Evolutionary conservation across 2,888 invertebrate species (phyloP).

Genomic region (Cacoxenus indagator): DNA sequence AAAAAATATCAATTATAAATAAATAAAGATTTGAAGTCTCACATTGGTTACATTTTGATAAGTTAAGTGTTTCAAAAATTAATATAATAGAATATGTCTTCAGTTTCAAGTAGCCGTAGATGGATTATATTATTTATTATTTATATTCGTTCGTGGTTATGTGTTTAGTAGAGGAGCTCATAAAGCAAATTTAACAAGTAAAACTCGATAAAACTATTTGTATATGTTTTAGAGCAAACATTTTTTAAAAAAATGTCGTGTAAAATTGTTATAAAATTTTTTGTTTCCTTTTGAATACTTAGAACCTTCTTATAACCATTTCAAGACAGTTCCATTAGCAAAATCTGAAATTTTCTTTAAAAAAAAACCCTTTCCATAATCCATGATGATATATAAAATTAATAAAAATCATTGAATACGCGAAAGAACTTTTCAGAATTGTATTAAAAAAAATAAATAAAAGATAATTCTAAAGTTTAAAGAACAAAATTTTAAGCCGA

Average conservation of each 20-base stretch:
- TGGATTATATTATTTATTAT: not conserved
- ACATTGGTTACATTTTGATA: not conserved
- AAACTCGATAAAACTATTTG: too few relatives aligned
- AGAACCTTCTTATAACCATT: too few relatives aligned
- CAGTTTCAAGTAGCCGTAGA: not conserved
- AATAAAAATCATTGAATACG: not conserved
- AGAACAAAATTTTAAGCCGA: slow-evolving; percentile 3
- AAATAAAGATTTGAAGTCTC: slow-evolving; percentile 28
- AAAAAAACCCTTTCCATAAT: too few relatives aligned
- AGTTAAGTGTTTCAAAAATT: not conserved
- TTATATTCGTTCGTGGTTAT: not conserved
- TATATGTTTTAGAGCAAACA: too few relatives aligned
- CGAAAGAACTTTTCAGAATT: slow-evolving; percentile 2
- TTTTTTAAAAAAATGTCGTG: too few relatives aligned
- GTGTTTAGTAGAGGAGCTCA: not conserved
- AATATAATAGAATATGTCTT: not conserved
- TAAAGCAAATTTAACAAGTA: not conserved
- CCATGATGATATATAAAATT: too few relatives aligned
- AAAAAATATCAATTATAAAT: slow-evolving; percentile 25
- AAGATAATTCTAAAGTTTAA: slow-evolving; percentile 28
- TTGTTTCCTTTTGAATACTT: too few relatives aligned
- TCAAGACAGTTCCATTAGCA: not conserved
- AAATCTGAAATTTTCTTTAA: too few relatives aligned
- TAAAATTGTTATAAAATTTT: too few relatives aligned
- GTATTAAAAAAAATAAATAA: slow-evolving; percentile 33